Conservation (phyloP, 92 coral and sea anemone genomes). For the Umimayanthus kanabou region DNA sequence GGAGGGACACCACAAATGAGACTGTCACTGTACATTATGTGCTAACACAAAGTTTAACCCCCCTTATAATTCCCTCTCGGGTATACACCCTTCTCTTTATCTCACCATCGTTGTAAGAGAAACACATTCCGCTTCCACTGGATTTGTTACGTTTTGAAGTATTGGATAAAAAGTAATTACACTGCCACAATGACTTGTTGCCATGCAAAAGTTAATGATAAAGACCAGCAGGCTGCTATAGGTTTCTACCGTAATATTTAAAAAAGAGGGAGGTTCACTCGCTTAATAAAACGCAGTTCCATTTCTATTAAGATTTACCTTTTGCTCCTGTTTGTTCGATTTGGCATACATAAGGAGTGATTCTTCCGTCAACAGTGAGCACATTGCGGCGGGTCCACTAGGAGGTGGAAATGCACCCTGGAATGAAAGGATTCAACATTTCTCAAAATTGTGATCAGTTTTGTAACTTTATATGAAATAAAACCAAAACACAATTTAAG, state of each 20-base stretch:
- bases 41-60: no score
- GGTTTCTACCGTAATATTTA: neutral
- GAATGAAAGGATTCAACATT: neutral
- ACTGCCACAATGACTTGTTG: no score
- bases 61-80: no score
- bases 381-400: conserved; percentile 91
- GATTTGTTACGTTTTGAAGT: no score
- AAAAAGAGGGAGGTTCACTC: neutral
- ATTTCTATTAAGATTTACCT: conserved; percentile 27
- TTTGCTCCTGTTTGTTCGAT: conserved; percentile 51
- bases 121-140: no score
- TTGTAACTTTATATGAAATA: neutral
- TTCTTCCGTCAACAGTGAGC: conserved; percentile 87
- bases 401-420: conserved; percentile 97
- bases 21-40: no score
- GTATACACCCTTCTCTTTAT: no score
- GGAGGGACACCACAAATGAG: neutral
- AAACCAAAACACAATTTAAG: neutral
- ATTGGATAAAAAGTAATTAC: no score
- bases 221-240: no score
- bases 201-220: no score
- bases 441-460: neutral
- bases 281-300: no score
- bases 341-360: conserved; percentile 66
- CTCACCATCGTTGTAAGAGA: no score